A percentile compares a stretch with the other conserved stretches of the same genome.
phyloP scores from a whole-genome alignment of 2,888 invertebrate genomes.

The Phasia obesa region DNA sequence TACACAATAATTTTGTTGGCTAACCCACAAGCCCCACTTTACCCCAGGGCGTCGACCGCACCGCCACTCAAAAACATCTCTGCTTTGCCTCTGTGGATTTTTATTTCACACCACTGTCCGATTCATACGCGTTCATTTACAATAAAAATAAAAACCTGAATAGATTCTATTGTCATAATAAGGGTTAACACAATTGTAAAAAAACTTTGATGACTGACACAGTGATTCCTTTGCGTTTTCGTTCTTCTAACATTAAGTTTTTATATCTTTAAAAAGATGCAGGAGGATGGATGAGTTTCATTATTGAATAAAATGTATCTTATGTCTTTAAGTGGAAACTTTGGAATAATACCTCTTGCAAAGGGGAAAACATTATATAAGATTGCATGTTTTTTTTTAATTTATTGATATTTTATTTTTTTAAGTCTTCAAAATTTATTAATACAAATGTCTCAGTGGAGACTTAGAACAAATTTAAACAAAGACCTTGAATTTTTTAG shows the following conservation, averaged over 20 bases:
- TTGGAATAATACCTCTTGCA: conserved; percentile 24
- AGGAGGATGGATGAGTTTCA: conserved; percentile 27
- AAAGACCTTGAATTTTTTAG: conserved; percentile 55
- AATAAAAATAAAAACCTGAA: no score
- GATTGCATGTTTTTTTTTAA: conserved; percentile 58
- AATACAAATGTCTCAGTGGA: conserved; percentile 1
- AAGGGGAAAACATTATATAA: conserved; percentile 38
- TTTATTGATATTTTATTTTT: conserved; percentile 39
- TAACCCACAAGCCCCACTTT: no score
- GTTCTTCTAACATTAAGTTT: not conserved
- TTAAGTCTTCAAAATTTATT: conserved; percentile 1
- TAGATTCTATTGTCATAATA: no score
- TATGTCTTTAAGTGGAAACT: conserved; percentile 43
- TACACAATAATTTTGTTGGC: no score
- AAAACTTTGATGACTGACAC: not conserved
- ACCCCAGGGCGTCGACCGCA: no score
- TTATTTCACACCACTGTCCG: no score
- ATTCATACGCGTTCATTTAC: no score
- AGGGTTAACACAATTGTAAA: not conserved
- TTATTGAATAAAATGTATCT: conserved; percentile 51
- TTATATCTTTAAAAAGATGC: not conserved
- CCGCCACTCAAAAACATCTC: no score
- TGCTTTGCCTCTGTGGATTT: no score
- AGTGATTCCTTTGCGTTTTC: not conserved
- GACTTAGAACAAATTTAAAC: conserved; percentile 22